Evolutionary conservation across 1,140 invertebrate genomes (phyloP), one percentile per base, ranked within the genome.

Genomic region (Armadillidium nasatum): DNA sequence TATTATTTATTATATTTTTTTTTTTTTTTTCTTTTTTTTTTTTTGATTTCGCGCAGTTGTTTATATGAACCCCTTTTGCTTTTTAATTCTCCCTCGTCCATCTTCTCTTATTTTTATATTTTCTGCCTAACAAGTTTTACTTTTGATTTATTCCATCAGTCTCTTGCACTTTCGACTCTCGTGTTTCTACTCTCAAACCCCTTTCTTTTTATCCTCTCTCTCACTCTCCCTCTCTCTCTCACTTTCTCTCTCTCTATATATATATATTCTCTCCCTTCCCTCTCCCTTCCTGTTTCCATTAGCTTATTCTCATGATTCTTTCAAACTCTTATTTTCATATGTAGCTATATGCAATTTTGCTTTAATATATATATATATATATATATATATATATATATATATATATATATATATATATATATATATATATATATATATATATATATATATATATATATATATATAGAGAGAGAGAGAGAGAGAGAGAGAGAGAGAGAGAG

Each of bases 341-440:
- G 22, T 69, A 69, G 15, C 15, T 69, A 69, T 69, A 69, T 69
- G 19, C 22, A 69, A 19, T 10, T 69, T 19, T 69, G 19, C 19
- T 19, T 69, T n/a, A n/a, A n/a, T n/a, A n/a, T n/a, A n/a, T n/a
- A n/a, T n/a, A n/a, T n/a, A n/a, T n/a, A n/a, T n/a, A 11, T 69
- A 69, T 69, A 69, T 69, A 11, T 69, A 11, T 72, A 15, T 72
- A 72, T 72, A 44, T 72, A 0, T 71, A 11, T 43, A 43, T 72
- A 72, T 3, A 19, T 46, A 19, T 1, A 46, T 72, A 72, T 2
- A 72, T 33, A 43, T 46, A 72, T 45, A 45, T 72, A 45, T 72
- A 45, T 72, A 43, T 72, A 43, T 72, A 43, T 72, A n/a, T 23
- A 43, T 72, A 44, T 44, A 45, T 72, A 45, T 72, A 44, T n/a